Percentiles rank a stretch among this genome's conserved stretches.
These are phyloP conservation scores for Portevinia maculata DNA, from an alignment of 2,888 invertebrate species.

Conservation along the genomic window DNA sequence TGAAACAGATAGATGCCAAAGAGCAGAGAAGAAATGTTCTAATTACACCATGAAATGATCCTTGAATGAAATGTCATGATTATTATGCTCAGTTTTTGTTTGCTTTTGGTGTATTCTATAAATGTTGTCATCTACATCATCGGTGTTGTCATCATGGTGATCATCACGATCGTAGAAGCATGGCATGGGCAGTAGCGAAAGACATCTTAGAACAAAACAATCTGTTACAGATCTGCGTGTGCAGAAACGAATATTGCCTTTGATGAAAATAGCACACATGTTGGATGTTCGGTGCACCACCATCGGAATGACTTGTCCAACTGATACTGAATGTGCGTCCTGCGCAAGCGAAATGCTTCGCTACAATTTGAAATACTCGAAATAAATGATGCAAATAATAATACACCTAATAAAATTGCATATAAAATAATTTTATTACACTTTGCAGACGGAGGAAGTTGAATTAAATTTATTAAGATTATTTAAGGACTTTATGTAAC, in stretches of 20 bases:
- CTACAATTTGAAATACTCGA: conserved; percentile 53
- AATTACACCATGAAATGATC: conserved; percentile 68
- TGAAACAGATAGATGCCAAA: not conserved
- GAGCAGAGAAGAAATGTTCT: conserved; percentile 37
- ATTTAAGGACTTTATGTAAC: not conserved
- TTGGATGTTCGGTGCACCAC: conserved; percentile 12
- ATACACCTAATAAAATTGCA: conserved; percentile 4
- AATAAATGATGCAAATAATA: conserved; percentile 68
- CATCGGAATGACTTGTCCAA: conserved; percentile 6
- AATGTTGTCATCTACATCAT: conserved; percentile 68
- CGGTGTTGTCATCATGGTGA: conserved; percentile 65
- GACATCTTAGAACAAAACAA: conserved; percentile 28
- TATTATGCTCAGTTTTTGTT: conserved; percentile 32
- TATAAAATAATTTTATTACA: not conserved
- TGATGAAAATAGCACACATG: conserved; percentile 70
- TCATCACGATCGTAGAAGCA: conserved; percentile 47
- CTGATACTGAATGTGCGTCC: conserved; percentile 50
- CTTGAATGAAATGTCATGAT: conserved; percentile 71
- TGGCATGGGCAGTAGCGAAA: conserved; percentile 16
- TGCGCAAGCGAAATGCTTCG: conserved; percentile 48
- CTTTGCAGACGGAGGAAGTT: not conserved
- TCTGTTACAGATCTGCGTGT: conserved; percentile 62
- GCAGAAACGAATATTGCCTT: conserved; percentile 17
- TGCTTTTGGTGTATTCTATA: conserved; percentile 11
- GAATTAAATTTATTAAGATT: not conserved